Conservation (phyloP, 1,140 invertebrate species). For the Adelges cooleyi region DNA sequence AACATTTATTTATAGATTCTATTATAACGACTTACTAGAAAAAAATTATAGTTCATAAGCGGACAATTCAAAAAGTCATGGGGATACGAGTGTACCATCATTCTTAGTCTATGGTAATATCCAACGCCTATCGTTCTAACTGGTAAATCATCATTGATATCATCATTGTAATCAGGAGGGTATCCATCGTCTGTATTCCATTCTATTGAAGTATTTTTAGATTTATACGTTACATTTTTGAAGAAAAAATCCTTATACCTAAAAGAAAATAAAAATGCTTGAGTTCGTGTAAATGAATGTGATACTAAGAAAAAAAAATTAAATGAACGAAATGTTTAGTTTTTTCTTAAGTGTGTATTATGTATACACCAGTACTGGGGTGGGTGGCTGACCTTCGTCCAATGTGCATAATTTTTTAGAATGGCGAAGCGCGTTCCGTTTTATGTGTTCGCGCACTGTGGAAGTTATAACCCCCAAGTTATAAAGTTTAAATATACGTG, state of each 20-base stretch:
- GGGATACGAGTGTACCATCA: background rate
- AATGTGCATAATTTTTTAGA: too few relatives aligned
- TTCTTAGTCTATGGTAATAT: background rate
- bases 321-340: too few relatives aligned
- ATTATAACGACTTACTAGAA: background rate
- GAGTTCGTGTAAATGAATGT: too few relatives aligned
- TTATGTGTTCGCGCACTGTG: too few relatives aligned
- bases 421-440: too few relatives aligned
- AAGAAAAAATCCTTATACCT: background rate
- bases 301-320: too few relatives aligned
- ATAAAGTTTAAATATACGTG: too few relatives aligned
- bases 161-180: background rate
- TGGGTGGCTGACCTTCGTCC: too few relatives aligned
- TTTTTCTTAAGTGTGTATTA: too few relatives aligned
- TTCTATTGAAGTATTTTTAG: background rate
- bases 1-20: background rate
- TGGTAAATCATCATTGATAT: background rate
- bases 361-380: too few relatives aligned
- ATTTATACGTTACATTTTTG: background rate
- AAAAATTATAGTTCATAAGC: too few relatives aligned
- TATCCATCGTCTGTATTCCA: slow-evolving; percentile 3
- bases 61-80: background rate
- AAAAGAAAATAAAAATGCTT: background rate
- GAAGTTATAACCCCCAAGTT: too few relatives aligned
- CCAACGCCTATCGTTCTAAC: background rate